These are phyloP conservation scores for Musca vetustissima DNA, from an alignment of 1,140 invertebrate genomes.

Conservation along the genomic window DNA sequence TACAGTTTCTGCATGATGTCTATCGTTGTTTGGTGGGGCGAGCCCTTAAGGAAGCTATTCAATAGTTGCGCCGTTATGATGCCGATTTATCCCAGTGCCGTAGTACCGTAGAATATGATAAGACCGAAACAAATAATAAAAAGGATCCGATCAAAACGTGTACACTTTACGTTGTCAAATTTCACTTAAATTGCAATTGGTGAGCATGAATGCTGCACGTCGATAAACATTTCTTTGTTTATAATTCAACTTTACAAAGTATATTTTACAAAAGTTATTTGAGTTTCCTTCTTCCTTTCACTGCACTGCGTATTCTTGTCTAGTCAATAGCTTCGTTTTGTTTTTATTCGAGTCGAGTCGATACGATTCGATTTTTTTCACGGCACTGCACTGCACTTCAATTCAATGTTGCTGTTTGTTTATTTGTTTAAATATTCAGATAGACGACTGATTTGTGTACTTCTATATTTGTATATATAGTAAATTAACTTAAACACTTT, in stretches of 20 bases:
- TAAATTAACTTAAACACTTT: slow-evolving; percentile 13
- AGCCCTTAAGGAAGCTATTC: slow-evolving; percentile 54
- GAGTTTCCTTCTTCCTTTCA: background rate
- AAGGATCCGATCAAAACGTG: slow-evolving; percentile 33
- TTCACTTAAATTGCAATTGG: background rate
- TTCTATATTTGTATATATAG: background rate
- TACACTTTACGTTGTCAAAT: background rate
- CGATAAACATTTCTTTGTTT: background rate
- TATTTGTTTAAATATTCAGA: slow-evolving; percentile 16
- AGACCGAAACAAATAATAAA: slow-evolving; percentile 31
- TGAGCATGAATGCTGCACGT: background rate
- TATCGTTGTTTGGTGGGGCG: slow-evolving; percentile 54
- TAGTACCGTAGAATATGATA: background rate
- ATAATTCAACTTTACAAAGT: no score
- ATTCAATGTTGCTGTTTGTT: slow-evolving; percentile 6
- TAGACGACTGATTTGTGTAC: background rate
- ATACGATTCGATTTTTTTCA: background rate
- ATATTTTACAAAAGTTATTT: no score
- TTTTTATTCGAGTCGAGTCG: no score
- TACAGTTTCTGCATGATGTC: slow-evolving; percentile 60
- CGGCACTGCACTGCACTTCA: background rate
- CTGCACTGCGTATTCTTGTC: background rate
- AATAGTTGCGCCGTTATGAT: slow-evolving; percentile 55
- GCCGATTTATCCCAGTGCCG: slow-evolving; percentile 40
- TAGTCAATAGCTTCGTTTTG: background rate